Percentiles rank a stretch among this genome's conserved stretches.
Conservation (phyloP, 2,797 vertebrate species). For the Cuculus canorus region DNA sequence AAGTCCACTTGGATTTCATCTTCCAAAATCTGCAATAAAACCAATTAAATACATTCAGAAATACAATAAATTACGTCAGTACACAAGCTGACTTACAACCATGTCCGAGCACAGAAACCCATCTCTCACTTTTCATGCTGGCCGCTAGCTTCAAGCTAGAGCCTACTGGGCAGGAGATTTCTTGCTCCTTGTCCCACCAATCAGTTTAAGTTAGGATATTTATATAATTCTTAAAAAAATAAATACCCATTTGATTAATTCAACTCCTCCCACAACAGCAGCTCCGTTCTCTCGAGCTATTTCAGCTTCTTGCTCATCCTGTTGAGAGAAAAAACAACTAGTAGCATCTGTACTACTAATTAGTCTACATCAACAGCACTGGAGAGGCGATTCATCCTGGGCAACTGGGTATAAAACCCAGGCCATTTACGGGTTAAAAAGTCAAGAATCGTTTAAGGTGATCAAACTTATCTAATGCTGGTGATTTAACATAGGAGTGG, state of each 20-base stretch:
- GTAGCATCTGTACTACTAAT: background rate
- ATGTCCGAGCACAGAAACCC: background rate
- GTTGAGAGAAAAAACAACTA: background rate
- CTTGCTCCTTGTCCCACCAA: no score
- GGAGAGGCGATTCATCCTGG: background rate
- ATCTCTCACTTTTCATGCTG: background rate
- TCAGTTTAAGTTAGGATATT: background rate
- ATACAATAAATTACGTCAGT: background rate
- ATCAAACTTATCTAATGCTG: background rate
- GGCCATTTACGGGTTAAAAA: background rate
- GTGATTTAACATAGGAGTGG: background rate
- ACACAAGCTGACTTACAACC: accelerated
- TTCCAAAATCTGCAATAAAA: conserved; percentile 84
- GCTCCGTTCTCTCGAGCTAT: conserved; percentile 83
- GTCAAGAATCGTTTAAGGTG: background rate
- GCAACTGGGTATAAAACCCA: background rate
- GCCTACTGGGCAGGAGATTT: accelerated
- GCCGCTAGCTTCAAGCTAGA: background rate
- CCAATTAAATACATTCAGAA: background rate
- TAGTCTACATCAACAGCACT: background rate
- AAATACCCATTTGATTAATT: conserved; percentile 85
- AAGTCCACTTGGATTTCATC: conserved; percentile 88
- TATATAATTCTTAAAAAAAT: accelerated
- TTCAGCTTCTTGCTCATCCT: conserved; percentile 81
- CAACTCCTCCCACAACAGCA: conserved; percentile 81